Evolutionary conservation across 2,113 vertebrate genomes (phyloP).

Genomic region (Struthidea cinerea): DNA sequence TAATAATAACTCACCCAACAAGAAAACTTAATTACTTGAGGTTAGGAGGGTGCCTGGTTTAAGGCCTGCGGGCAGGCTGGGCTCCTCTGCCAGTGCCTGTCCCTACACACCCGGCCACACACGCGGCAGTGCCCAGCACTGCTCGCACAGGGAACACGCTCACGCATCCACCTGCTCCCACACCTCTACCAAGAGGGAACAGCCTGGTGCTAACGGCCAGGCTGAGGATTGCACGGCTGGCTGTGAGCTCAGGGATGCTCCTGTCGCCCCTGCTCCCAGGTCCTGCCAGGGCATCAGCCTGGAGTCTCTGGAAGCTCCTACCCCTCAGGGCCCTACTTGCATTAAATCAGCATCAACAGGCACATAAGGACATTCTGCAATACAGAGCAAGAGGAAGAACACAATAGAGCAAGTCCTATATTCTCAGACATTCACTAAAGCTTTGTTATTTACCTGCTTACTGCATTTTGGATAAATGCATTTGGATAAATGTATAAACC

Average conservation of each 20-base stretch:
- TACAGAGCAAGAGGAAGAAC: background rate
- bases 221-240: accelerated
- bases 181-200: accelerated
- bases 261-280: background rate
- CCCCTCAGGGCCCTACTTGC: background rate
- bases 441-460: constrained; percentile 7
- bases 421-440: background rate
- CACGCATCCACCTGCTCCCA: accelerated
- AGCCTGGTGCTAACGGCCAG: accelerated
- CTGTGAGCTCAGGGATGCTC: background rate
- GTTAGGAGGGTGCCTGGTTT: background rate
- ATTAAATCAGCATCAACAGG: background rate
- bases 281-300: background rate
- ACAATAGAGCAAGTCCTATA: accelerated
- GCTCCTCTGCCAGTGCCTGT: background rate
- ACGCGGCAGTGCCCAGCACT: accelerated
- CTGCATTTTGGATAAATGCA: background rate
- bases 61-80: background rate
- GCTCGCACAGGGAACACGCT: accelerated
- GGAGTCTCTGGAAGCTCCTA: background rate
- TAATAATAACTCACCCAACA: background rate
- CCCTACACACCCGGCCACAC: background rate
- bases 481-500: no score
- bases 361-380: background rate
- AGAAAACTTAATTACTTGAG: constrained; percentile 43